Evolutionary conservation across 2,888 invertebrate species (phyloP).

Genomic region (Autographa pulchrina): DNA sequence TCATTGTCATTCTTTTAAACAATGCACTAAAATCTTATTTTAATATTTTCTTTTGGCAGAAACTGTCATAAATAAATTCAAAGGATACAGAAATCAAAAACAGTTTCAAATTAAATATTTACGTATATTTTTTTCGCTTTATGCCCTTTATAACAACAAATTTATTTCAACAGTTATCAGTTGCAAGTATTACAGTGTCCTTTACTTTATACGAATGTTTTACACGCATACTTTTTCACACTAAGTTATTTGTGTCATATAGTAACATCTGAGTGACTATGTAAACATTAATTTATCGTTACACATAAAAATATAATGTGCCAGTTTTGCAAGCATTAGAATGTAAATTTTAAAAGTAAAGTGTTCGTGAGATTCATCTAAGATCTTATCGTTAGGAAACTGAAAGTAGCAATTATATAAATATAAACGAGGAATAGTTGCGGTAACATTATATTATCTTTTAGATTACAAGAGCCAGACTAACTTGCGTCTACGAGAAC

Average conservation of each 20-base stretch:
- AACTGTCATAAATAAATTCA: background rate
- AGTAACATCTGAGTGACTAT: slow-evolving; percentile 70
- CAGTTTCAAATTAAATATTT: slow-evolving; percentile 85
- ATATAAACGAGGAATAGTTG: slow-evolving; percentile 62
- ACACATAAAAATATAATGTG: slow-evolving; percentile 73
- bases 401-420: slow-evolving; percentile 68
- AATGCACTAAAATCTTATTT: no score
- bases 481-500: slow-evolving; percentile 64
- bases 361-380: slow-evolving; percentile 73
- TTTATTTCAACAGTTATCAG: slow-evolving; percentile 78
- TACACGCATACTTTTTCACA: slow-evolving; percentile 61
- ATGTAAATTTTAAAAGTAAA: slow-evolving; percentile 74
- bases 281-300: slow-evolving; percentile 69
- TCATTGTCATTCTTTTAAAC: no score
- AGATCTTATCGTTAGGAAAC: slow-evolving; percentile 69
- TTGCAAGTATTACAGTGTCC: slow-evolving; percentile 75
- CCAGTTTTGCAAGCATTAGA: slow-evolving; percentile 75
- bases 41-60: no score
- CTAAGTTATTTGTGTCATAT: slow-evolving; percentile 64
- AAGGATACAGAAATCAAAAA: slow-evolving; percentile 68
- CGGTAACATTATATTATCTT: slow-evolving; percentile 71
- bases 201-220: slow-evolving; percentile 68
- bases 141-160: slow-evolving; percentile 85
- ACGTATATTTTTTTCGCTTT: slow-evolving; percentile 87
- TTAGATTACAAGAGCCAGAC: slow-evolving; percentile 53